Conservation (phyloP, 2,797 vertebrate species). For the Premnoplex brunnescens region DNA sequence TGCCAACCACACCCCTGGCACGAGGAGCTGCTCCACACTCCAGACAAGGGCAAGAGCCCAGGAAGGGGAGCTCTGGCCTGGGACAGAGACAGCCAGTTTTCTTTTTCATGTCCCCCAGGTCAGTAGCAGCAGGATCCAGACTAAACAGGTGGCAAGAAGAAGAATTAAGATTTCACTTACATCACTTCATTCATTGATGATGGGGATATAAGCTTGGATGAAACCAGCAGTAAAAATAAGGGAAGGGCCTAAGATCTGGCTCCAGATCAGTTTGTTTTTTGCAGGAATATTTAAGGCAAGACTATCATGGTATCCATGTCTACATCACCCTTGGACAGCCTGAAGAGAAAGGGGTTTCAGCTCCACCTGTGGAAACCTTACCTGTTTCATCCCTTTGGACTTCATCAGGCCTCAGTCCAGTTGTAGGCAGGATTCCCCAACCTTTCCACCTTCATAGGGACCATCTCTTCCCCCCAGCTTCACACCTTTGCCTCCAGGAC, state of each 20-base stretch:
- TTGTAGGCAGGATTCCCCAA: neutral
- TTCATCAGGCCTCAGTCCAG: neutral
- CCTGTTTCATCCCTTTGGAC: neutral
- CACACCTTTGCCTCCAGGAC: neutral
- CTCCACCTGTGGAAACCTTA: neutral
- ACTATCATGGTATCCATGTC: neutral
- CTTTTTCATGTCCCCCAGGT: neutral
- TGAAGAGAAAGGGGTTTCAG: neutral
- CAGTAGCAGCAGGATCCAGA: neutral
- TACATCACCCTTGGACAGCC: neutral
- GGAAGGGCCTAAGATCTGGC: neutral
- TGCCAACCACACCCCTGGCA: neutral
- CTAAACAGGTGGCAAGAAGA: accelerated
- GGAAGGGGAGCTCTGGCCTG: neutral
- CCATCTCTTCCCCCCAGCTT: accelerated
- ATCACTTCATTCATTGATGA: too few relatives aligned
- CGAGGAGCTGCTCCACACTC: accelerated
- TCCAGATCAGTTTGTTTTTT: neutral
- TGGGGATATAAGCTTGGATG: too few relatives aligned
- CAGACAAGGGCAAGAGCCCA: neutral
- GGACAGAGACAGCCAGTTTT: too few relatives aligned
- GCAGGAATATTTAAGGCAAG: neutral
- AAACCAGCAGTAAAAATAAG: neutral
- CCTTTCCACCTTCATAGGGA: neutral
- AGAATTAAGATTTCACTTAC: neutral